These are phyloP conservation scores for Mythimna ferrago DNA, from an alignment of 2,888 invertebrate species.

Conservation along the genomic window DNA sequence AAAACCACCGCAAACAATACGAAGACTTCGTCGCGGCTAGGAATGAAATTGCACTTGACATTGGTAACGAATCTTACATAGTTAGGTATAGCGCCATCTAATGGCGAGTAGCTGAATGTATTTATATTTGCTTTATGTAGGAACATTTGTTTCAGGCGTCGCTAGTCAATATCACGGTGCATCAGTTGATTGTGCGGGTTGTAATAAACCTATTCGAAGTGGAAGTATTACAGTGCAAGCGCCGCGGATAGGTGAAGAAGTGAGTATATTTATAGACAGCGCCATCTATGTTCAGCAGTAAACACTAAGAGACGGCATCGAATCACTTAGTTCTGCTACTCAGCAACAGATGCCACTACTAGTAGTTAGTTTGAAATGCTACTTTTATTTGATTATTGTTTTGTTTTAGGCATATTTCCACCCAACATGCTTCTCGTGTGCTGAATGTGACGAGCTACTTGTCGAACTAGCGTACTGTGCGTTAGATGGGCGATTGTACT, in stretches of 20 bases:
- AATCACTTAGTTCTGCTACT: constrained; percentile 56
- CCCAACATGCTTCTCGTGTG: constrained; percentile 98
- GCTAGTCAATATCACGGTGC: constrained; percentile 91
- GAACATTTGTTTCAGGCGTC: constrained; percentile 83
- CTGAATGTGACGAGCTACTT: constrained; percentile 96
- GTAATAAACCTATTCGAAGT: constrained; percentile 94
- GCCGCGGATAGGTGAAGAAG: constrained; percentile 94
- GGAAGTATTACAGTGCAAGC: constrained; percentile 96
- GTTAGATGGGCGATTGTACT: constrained; percentile 96
- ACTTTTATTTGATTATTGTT: constrained; percentile 3
- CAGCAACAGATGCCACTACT: constrained; percentile 67
- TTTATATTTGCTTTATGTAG: constrained; percentile 46
- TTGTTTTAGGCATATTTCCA: constrained; percentile 93
- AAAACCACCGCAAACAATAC: constrained; percentile 94
- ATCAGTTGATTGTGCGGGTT: constrained; percentile 94
- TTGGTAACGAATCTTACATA: constrained; percentile 91
- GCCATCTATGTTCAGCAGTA: constrained; percentile 34
- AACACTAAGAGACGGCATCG: rapidly evolving
- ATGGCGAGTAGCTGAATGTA: constrained; percentile 62
- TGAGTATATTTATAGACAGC: constrained; percentile 66
- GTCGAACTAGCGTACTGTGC: constrained; percentile 99
- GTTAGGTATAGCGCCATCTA: constrained; percentile 70
- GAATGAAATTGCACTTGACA: constrained; percentile 98
- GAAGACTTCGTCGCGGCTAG: constrained; percentile 98
- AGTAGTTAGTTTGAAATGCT: neutral